phyloP scores from a whole-genome alignment of 2,888 invertebrate species.

The Drosophila nr. medialis region DNA sequence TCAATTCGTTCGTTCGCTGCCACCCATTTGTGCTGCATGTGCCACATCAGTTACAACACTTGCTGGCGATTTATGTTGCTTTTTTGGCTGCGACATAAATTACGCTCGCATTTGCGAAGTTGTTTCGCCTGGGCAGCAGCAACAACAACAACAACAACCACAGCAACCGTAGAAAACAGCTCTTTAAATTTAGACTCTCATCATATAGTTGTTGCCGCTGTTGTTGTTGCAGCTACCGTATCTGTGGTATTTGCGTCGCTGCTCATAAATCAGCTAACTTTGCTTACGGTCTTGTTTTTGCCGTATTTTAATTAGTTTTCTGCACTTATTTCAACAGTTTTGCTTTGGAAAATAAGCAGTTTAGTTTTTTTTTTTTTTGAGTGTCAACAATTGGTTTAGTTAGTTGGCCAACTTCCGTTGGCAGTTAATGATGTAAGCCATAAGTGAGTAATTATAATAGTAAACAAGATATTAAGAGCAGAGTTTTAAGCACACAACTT shows the following conservation, averaged over 20 bases:
- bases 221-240: conserved; percentile 32
- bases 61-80: conserved; percentile 64
- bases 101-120: conserved; percentile 45
- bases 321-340: conserved; percentile 33
- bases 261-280: conserved; percentile 62
- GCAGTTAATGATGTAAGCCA: conserved; percentile 1
- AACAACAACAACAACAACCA: not conserved
- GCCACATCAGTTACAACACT: conserved; percentile 43
- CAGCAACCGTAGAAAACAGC: conserved; percentile 27
- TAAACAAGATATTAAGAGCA: not conserved
- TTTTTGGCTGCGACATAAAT: conserved; percentile 75
- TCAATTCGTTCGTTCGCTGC: conserved; percentile 55
- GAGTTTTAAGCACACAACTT: not conserved
- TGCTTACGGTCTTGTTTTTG: conserved; percentile 27
- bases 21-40: conserved; percentile 39
- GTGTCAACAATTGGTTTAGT: conserved; percentile 23
- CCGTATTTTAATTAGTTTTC: conserved; percentile 57
- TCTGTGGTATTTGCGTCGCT: conserved; percentile 19
- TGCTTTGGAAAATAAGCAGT: conserved; percentile 18
- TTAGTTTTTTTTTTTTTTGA: conserved; percentile 8
- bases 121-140: conserved; percentile 2
- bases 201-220: conserved; percentile 4
- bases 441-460: not conserved
- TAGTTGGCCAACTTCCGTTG: conserved; percentile 30
- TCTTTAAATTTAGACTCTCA: conserved; percentile 72